phyloP scores from a whole-genome alignment of 1,140 invertebrate species.

The Tetramorium alpestre region DNA sequence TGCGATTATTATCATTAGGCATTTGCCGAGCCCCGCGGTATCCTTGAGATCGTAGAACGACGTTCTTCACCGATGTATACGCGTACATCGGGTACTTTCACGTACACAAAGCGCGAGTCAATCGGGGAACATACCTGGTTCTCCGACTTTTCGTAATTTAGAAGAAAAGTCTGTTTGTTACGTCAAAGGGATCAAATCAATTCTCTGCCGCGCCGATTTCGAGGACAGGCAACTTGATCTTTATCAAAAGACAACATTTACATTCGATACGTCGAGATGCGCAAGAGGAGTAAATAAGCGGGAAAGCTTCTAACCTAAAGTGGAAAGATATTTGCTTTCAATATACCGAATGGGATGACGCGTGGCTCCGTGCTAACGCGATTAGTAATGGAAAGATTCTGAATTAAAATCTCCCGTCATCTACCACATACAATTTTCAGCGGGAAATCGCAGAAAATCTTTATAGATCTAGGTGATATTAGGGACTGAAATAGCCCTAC shows the following conservation, averaged over 20 bases:
- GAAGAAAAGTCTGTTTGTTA: not conserved
- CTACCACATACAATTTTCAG: no score
- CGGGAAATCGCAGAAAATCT: no score
- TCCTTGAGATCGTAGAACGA: slow-evolving; percentile 22
- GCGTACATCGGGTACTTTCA: not conserved
- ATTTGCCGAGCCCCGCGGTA: not conserved
- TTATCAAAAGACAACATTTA: slow-evolving; percentile 41
- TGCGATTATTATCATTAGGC: slow-evolving; percentile 38
- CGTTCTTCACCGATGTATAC: not conserved
- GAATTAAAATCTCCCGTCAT: no score
- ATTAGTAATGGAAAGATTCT: no score
- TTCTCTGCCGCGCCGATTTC: not conserved
- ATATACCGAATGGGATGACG: slow-evolving; percentile 9
- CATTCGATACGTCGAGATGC: not conserved
- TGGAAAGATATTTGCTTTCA: slow-evolving; percentile 33
- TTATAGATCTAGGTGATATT: no score
- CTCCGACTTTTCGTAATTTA: not conserved
- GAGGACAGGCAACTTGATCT: not conserved
- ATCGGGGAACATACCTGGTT: not conserved
- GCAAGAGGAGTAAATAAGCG: slow-evolving; percentile 29
- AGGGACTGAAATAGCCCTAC: no score
- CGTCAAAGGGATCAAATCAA: not conserved
- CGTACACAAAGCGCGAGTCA: not conserved
- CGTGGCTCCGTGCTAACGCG: no score
- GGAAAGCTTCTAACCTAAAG: not conserved